A percentile compares a stretch with the other conserved stretches of the same genome.
phyloP scores from a whole-genome alignment of 2,888 invertebrate genomes.

The Dromius quadrimaculatus region DNA sequence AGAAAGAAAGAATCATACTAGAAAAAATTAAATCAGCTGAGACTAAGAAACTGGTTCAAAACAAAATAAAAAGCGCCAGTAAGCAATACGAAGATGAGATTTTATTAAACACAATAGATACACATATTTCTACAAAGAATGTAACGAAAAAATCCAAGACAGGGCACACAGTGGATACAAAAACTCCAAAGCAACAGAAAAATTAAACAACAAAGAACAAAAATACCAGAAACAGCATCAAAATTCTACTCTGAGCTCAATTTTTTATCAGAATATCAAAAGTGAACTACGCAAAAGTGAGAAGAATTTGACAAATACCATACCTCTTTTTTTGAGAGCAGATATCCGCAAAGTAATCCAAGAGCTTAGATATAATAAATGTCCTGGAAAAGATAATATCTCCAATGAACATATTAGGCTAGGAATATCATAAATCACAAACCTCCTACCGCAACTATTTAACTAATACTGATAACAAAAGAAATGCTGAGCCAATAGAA shows the following conservation, averaged over 20 bases:
- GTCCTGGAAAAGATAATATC: conserved; percentile 11
- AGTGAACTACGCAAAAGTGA: background rate
- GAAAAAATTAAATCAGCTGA: conserved; percentile 27
- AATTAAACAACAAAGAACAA: too few species aligned
- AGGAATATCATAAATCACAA: background rate
- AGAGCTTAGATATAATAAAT: background rate
- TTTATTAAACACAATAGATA: background rate
- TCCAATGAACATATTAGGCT: background rate
- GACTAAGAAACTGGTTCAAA: conserved; percentile 1
- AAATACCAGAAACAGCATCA: background rate
- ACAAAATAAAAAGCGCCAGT: conserved; percentile 13
- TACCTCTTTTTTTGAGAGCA: background rate
- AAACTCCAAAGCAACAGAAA: too few species aligned
- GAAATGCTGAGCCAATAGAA: background rate
- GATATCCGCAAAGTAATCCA: background rate
- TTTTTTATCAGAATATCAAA: background rate
- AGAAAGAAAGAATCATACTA: background rate
- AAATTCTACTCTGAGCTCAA: conserved; percentile 1
- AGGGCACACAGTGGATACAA: too few species aligned
- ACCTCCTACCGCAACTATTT: background rate
- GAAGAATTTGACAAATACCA: background rate
- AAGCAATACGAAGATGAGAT: conserved; percentile 1
- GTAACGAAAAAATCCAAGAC: too few species aligned
- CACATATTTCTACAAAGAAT: background rate
- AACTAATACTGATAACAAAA: conserved; percentile 3